Percentiles rank a stretch among this genome's conserved stretches.
Evolutionary conservation across 2,113 vertebrate genomes (phyloP).

Genomic region (Psephotus haematonotus): DNA sequence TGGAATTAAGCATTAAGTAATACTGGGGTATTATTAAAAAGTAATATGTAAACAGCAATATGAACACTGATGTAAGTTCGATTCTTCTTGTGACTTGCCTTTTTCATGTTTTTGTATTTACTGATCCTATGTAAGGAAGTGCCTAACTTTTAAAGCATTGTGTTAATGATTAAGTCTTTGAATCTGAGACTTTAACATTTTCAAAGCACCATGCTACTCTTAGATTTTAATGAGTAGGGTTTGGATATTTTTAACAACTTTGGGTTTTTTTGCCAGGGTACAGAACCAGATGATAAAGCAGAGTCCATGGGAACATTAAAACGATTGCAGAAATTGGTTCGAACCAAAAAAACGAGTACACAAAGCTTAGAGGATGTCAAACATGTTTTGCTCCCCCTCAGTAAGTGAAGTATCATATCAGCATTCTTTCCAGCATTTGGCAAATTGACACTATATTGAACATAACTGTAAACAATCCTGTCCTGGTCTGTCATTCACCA

Average conservation of each 20-base stretch:
- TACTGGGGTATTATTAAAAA: not conserved
- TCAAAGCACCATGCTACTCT: not conserved
- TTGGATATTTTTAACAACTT: not conserved
- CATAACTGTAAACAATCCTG: conserved; percentile 29
- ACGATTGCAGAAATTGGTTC: conserved; percentile 79
- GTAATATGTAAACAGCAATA: not conserved
- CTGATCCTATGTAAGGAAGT: not conserved
- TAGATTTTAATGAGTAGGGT: not conserved
- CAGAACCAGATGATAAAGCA: conserved; percentile 62
- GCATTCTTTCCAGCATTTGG: not conserved
- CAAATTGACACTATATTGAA: not conserved
- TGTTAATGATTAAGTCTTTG: not conserved
- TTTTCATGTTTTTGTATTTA: not conserved
- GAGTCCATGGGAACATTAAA: conserved; percentile 78
- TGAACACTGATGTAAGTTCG: not conserved
- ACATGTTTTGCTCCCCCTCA: conserved; percentile 47
- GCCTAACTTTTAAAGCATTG: not conserved
- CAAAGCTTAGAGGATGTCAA: conserved; percentile 71
- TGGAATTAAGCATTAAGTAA: not conserved
- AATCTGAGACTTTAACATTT: not conserved
- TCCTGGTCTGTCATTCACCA: conserved; percentile 51
- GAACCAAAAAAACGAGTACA: conserved; percentile 71
- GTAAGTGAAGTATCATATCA: conserved; percentile 65
- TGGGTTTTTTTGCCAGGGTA: conserved; percentile 61
- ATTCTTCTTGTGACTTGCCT: not conserved